phyloP scores from a whole-genome alignment of 2,888 invertebrate genomes.

The Geophilus truncorum region DNA sequence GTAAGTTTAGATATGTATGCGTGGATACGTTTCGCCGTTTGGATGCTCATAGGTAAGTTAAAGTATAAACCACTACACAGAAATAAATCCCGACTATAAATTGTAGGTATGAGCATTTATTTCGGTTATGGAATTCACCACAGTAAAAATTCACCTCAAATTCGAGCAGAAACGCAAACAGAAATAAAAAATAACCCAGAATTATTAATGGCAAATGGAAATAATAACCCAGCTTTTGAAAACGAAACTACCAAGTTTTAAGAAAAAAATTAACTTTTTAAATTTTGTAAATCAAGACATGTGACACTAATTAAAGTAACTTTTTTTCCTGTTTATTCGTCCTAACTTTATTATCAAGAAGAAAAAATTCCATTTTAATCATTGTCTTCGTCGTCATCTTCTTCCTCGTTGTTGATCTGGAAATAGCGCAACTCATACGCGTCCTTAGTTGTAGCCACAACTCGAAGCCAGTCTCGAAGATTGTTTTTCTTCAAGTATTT shows the following conservation, averaged over 20 bases:
- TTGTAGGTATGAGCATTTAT: slow-evolving; percentile 58
- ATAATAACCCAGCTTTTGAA: neutral
- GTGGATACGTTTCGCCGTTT: slow-evolving; percentile 77
- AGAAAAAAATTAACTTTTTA: neutral
- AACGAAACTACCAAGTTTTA: neutral
- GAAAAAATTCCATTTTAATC: slow-evolving; percentile 56
- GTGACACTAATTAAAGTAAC: neutral
- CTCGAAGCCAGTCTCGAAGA: slow-evolving; percentile 96
- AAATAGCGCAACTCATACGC: slow-evolving; percentile 98
- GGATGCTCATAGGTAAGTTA: slow-evolving; percentile 71
- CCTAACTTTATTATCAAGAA: neutral
- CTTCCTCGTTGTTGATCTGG: slow-evolving; percentile 70
- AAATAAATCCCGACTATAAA: neutral
- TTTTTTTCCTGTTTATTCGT: neutral
- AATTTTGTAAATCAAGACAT: neutral
- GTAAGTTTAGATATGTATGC: slow-evolving; percentile 71
- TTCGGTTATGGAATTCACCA: slow-evolving; percentile 80
- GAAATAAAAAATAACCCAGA: slow-evolving; percentile 55
- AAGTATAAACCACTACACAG: neutral
- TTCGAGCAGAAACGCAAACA: no score
- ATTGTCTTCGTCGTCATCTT: slow-evolving; percentile 77
- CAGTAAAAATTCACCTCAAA: slow-evolving; percentile 56
- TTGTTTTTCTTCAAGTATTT: slow-evolving; percentile 99
- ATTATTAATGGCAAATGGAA: neutral
- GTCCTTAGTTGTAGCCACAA: slow-evolving; percentile 94